Evolutionary conservation across 2,113 vertebrate species (phyloP).

Genomic region (Catagonus wagneri): DNA sequence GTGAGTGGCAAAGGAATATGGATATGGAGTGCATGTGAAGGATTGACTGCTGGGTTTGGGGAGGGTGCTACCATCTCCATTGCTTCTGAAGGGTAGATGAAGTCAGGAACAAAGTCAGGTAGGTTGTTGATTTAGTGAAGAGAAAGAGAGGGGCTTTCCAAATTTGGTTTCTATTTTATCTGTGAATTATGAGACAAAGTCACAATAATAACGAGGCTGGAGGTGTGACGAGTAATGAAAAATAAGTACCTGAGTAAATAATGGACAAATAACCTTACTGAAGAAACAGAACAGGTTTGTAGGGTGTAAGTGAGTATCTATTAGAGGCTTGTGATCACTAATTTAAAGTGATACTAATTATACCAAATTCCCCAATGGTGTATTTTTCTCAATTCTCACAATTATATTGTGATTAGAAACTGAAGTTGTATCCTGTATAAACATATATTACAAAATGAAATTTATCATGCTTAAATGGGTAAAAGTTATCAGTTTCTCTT

Average conservation of each 20-base stretch:
- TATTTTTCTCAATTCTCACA: slow-evolving; percentile 41
- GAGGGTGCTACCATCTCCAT: neutral
- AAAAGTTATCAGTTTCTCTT: neutral
- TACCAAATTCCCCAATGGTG: neutral
- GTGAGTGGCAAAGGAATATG: neutral
- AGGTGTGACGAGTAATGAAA: neutral
- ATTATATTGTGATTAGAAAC: slow-evolving; percentile 35
- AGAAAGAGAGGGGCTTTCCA: neutral
- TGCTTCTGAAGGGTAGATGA: neutral
- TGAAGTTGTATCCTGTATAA: neutral
- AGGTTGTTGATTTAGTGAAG: neutral
- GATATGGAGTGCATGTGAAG: neutral
- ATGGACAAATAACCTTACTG: neutral
- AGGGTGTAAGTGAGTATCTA: neutral
- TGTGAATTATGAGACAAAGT: neutral
- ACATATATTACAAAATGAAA: neutral
- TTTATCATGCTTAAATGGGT: neutral
- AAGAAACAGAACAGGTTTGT: neutral
- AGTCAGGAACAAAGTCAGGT: neutral
- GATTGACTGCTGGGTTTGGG: neutral
- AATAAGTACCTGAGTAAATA: neutral
- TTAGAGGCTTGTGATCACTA: neutral
- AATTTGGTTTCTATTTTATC: neutral
- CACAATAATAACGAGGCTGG: neutral
- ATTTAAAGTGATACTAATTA: slow-evolving; percentile 49